phyloP scores from a whole-genome alignment of 2,113 vertebrate genomes.

The Saccopteryx bilineata region DNA sequence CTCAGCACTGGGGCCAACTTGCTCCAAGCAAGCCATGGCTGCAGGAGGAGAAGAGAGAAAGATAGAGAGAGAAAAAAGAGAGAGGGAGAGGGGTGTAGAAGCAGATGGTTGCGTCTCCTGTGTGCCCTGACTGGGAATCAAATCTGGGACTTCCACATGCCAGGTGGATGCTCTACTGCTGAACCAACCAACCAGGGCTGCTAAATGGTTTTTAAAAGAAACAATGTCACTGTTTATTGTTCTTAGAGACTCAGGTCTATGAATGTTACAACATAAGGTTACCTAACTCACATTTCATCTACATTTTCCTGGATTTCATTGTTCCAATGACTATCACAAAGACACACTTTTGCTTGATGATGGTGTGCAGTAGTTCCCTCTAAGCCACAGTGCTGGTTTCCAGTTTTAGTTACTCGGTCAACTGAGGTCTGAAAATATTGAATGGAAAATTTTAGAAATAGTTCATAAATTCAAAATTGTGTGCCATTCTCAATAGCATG shows the following conservation, averaged over 20 bases:
- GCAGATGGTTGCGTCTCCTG: no score
- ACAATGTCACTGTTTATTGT: not conserved
- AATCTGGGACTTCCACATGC: no score
- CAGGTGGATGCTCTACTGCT: no score
- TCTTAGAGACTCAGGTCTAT: not conserved
- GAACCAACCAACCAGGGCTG: not conserved
- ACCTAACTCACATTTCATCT: not conserved
- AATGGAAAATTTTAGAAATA: not conserved
- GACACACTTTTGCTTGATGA: not conserved
- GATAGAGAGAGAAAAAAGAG: no score
- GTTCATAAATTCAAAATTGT: not conserved
- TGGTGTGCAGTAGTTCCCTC: not conserved
- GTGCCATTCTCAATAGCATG: not conserved
- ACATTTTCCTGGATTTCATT: not conserved
- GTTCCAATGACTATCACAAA: not conserved
- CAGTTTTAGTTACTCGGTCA: not conserved
- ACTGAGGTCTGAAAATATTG: not conserved
- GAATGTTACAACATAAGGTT: no score
- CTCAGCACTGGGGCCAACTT: no score
- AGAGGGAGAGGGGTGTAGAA: no score
- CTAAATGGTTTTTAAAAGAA: not conserved
- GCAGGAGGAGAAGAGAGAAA: no score
- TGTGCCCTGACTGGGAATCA: no score
- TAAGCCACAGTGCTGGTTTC: not conserved
- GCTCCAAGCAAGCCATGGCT: no score